Percentiles rank a stretch among this genome's conserved stretches.
These are phyloP conservation scores for Reinhardtius hippoglossoides DNA, from an alignment of 2,113 vertebrate species.

Conservation along the genomic window DNA sequence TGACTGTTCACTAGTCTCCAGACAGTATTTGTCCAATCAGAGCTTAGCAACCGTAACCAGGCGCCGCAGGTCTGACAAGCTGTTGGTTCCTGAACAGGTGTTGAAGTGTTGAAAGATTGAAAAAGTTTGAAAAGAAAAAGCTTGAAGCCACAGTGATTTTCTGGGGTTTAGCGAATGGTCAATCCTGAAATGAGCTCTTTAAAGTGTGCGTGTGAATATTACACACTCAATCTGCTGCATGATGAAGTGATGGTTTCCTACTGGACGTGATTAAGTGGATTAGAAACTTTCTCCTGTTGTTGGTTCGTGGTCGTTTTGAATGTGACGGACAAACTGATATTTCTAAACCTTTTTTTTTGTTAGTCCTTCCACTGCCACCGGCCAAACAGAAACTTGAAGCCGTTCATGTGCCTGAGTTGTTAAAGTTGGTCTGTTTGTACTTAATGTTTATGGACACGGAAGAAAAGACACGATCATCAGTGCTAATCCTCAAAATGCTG, in stretches of 20 bases:
- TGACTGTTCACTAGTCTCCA: not conserved
- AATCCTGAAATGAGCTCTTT: not conserved
- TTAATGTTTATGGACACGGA: not conserved
- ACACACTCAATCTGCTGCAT: conserved; percentile 1
- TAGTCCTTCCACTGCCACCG: conserved; percentile 24
- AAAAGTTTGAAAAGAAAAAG: not conserved
- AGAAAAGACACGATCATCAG: not conserved
- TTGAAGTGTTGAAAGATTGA: no score
- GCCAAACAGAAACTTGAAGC: conserved; percentile 51
- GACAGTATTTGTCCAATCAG: not conserved
- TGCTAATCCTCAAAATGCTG: not conserved
- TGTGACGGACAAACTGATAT: not conserved
- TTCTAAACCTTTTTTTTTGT: not conserved
- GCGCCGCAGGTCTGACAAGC: not conserved
- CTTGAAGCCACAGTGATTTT: not conserved
- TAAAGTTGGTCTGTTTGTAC: conserved; percentile 1
- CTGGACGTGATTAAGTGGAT: not conserved
- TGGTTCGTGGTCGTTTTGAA: not conserved
- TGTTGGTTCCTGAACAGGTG: not conserved
- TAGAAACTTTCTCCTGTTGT: not conserved
- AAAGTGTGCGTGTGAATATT: not conserved
- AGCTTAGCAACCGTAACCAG: not conserved
- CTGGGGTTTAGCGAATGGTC: not conserved
- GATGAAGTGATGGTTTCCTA: not conserved
- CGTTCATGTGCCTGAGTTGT: conserved; percentile 58